phyloP scores from a whole-genome alignment of 2,888 invertebrate genomes.

The Pachliopta kotzebuea region DNA sequence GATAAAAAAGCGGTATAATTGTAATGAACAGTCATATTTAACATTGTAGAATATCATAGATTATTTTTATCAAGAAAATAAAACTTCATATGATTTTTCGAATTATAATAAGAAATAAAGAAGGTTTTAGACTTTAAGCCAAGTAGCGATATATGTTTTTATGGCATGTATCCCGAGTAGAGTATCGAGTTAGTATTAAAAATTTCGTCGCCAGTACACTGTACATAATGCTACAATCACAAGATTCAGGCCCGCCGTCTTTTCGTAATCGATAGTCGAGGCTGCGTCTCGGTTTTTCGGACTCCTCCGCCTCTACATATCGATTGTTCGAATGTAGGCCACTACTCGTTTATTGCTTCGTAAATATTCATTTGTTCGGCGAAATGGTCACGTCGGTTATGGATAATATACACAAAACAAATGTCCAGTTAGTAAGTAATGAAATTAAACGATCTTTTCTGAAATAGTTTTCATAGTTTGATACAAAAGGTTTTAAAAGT shows the following conservation, averaged over 20 bases:
- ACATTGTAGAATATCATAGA: no score
- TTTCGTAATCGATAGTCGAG: slow-evolving; percentile 45
- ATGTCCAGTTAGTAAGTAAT: slow-evolving; percentile 8
- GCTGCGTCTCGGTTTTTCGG: slow-evolving; percentile 49
- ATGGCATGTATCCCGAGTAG: no score
- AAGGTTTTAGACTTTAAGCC: no score
- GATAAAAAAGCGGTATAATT: no score
- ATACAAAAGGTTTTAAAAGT: slow-evolving; percentile 10
- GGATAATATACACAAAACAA: slow-evolving; percentile 23
- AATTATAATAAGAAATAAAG: no score
- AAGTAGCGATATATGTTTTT: no score
- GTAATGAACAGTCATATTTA: no score
- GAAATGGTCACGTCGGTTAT: slow-evolving; percentile 43
- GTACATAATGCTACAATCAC: slow-evolving; percentile 4
- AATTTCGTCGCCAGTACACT: neutral
- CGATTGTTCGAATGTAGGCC: slow-evolving; percentile 67
- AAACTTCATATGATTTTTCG: no score
- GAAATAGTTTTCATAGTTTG: neutral
- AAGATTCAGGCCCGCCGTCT: slow-evolving; percentile 21
- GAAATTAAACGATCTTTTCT: slow-evolving; percentile 12
- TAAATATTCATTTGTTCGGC: slow-evolving; percentile 55
- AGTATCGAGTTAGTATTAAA: neutral
- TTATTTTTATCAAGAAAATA: no score
- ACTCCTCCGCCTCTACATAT: slow-evolving; percentile 46
- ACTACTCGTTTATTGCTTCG: slow-evolving; percentile 51